phyloP scores from a whole-genome alignment of 2,113 vertebrate genomes.

The Blennius ocellaris region DNA sequence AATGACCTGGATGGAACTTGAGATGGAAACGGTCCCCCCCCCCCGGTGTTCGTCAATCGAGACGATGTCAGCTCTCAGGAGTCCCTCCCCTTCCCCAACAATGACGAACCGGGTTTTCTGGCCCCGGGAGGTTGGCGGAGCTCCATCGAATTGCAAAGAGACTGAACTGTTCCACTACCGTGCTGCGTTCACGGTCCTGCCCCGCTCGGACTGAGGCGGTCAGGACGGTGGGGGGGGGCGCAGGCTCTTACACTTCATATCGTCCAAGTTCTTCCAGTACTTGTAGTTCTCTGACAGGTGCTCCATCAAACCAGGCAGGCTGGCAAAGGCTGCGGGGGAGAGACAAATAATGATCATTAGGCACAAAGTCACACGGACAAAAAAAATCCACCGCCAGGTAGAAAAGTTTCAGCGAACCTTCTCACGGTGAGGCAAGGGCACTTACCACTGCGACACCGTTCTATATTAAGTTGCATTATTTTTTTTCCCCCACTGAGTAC shows the following conservation, averaged over 20 bases:
- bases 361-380: too few species aligned
- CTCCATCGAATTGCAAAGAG: conserved; percentile 72
- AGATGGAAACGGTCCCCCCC: not conserved
- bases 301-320: conserved; percentile 93
- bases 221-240: conserved; percentile 85
- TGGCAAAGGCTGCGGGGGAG: conserved; percentile 88
- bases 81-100: not conserved
- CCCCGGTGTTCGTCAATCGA: conserved; percentile 13
- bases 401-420: too few species aligned
- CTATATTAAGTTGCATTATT: too few species aligned
- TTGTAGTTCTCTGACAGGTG: conserved; percentile 95
- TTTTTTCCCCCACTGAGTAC: too few species aligned
- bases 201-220: conserved; percentile 59
- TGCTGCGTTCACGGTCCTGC: conserved; percentile 24
- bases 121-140: not conserved
- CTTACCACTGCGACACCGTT: too few species aligned
- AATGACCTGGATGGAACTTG: too few species aligned
- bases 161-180: conserved; percentile 57
- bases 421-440: too few species aligned
- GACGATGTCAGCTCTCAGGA: conserved; percentile 4
- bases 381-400: too few species aligned
- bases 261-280: conserved; percentile 96
- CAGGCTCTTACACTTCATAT: conserved; percentile 92
- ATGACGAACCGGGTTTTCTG: not conserved
- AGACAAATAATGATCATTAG: not conserved